Percentiles rank a stretch among this genome's conserved stretches.
Evolutionary conservation across 1,140 invertebrate genomes (phyloP).

Genomic region (Ostrea denselamellosa): DNA sequence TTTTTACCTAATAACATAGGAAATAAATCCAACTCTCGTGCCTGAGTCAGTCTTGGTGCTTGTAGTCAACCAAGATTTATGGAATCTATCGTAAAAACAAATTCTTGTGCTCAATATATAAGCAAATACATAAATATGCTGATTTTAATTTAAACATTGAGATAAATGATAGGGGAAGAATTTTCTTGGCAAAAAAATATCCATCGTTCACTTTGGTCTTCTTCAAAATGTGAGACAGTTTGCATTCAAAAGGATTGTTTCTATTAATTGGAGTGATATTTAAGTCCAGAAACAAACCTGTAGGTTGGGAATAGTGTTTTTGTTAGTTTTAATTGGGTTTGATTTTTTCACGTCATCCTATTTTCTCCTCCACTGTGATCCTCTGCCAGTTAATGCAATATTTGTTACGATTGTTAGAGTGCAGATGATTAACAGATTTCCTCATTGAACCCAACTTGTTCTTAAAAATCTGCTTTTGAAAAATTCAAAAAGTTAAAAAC

Average conservation of each 20-base stretch:
- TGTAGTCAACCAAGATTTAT: constrained; percentile 19
- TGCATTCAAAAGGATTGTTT: background rate
- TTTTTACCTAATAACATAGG: constrained; percentile 13
- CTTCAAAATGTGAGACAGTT: background rate
- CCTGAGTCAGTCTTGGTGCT: constrained; percentile 15
- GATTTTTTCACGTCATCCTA: constrained; percentile 12
- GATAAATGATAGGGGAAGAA: constrained; percentile 1
- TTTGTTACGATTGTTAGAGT: background rate
- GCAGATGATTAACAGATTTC: constrained; percentile 26
- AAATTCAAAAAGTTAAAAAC: background rate
- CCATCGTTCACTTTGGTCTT: background rate
- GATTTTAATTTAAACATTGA: constrained; percentile 26
- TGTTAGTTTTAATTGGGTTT: constrained; percentile 18
- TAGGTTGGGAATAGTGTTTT: background rate
- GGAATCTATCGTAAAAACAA: constrained; percentile 27
- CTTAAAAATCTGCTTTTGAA: background rate
- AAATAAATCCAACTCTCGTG: background rate
- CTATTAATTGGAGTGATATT: background rate
- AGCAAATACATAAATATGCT: constrained; percentile 27
- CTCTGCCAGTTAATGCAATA: background rate
- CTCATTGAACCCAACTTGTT: background rate
- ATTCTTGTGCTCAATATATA: constrained; percentile 20
- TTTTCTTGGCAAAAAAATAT: background rate
- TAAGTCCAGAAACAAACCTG: background rate
- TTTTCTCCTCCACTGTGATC: background rate